Percentiles rank a stretch among this genome's conserved stretches.
Conservation (phyloP, 1,140 invertebrate species). For the Prorops nasuta region DNA sequence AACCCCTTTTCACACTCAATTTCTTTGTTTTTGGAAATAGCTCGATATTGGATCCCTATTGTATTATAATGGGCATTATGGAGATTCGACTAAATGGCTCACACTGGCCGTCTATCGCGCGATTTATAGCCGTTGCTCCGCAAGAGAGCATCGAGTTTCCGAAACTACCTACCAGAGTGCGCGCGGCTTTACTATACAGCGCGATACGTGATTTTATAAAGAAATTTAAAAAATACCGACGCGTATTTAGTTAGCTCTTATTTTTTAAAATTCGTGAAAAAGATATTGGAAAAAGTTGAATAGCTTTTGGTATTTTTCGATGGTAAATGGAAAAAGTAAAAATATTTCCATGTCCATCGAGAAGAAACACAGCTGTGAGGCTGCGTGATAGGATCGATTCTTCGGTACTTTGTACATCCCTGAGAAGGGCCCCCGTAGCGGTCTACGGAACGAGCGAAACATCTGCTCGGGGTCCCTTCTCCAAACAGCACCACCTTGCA, state of each 20-base stretch:
- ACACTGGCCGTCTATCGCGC: slow-evolving; percentile 26
- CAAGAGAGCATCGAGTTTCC: no score
- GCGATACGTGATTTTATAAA: no score
- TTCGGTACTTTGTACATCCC: slow-evolving; percentile 42
- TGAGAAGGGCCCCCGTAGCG: slow-evolving; percentile 35
- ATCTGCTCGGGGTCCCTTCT: slow-evolving; percentile 47
- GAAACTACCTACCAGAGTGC: no score
- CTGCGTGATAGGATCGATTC: slow-evolving; percentile 27
- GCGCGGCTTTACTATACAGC: no score
- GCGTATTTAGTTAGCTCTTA: no score
- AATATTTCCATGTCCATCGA: slow-evolving; percentile 14
- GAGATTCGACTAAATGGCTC: slow-evolving; percentile 35
- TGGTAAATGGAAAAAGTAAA: no score
- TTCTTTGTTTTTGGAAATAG: no score
- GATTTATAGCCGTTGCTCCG: slow-evolving; percentile 37
- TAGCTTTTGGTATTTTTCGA: no score
- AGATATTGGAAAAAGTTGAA: no score
- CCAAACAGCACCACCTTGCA: slow-evolving; percentile 33
- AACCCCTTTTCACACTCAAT: no score
- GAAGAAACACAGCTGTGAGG: slow-evolving; percentile 27
- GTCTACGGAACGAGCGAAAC: slow-evolving; percentile 48
- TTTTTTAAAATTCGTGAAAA: no score
- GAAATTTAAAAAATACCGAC: no score
- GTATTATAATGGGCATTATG: slow-evolving; percentile 53
- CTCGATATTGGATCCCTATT: slow-evolving; percentile 37